phyloP scores from a whole-genome alignment of 2,797 vertebrate genomes.

The Acanthurus lineatus region DNA sequence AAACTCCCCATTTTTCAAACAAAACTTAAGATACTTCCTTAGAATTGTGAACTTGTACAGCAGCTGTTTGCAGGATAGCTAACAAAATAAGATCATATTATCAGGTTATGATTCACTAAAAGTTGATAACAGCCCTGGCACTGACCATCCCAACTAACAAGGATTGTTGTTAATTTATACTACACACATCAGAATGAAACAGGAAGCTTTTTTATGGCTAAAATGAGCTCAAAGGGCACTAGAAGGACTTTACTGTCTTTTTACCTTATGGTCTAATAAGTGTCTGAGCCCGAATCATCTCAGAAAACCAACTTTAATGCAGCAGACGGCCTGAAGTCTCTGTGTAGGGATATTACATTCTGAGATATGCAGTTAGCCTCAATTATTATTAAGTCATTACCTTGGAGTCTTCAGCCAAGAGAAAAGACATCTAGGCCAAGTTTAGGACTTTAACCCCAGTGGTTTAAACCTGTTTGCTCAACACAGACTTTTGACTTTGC shows the following conservation, averaged over 20 bases:
- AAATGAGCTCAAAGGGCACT: not conserved
- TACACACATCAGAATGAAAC: conserved; percentile 12
- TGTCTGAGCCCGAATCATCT: not conserved
- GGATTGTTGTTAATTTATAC: not conserved
- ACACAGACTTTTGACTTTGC: not conserved
- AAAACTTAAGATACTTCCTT: not conserved
- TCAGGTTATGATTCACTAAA: not conserved
- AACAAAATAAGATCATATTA: not conserved
- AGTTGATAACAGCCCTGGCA: not conserved
- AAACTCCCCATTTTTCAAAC: not conserved
- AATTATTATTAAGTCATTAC: not conserved
- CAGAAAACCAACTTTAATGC: conserved; percentile 6
- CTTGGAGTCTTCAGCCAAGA: not conserved
- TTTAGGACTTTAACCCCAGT: conserved; percentile 29
- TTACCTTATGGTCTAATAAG: not conserved
- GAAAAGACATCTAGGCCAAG: not conserved
- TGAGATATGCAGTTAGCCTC: not conserved
- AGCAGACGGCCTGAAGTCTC: not conserved
- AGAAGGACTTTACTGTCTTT: not conserved
- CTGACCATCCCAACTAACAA: not conserved
- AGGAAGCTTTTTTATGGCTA: not conserved
- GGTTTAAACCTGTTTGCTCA: not conserved
- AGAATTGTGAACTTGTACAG: not conserved
- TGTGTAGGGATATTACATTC: not conserved
- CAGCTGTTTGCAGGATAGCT: not conserved